Conservation (phyloP, 53 echinoderm and acorn worm species). For the Temnopleurus reevesii region DNA sequence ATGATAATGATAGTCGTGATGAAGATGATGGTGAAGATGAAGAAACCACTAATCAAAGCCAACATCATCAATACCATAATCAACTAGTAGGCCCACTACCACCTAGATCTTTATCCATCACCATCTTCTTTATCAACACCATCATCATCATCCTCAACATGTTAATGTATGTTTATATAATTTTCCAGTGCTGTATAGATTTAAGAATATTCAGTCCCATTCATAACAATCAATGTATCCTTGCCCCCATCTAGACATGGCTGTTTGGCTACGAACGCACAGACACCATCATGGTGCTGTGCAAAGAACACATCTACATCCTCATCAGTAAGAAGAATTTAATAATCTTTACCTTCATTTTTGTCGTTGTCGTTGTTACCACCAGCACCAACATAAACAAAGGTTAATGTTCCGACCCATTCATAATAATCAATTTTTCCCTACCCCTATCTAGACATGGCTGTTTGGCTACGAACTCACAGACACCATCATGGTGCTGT, state of each 20-base stretch:
- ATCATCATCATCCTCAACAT: neutral
- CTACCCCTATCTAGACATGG: constrained; percentile 73
- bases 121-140: neutral
- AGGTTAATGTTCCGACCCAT: neutral
- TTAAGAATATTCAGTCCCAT: no score
- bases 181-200: no score
- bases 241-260: constrained; percentile 98
- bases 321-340: constrained; percentile 80
- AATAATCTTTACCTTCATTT: neutral
- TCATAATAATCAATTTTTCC: neutral
- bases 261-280: constrained; percentile 98
- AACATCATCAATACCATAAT: no score
- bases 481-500: constrained; percentile 89
- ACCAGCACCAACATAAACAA: no score
- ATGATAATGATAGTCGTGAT: no score
- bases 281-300: constrained; percentile 89
- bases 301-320: constrained; percentile 78
- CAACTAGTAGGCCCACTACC: no score
- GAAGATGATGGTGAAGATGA: no score
- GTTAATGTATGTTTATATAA: no score
- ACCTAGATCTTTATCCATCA: neutral
- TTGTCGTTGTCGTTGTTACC: neutral
- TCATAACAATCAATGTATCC: no score
- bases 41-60: no score
- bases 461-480: constrained; percentile 98